Base-by-base conservation (phyloP, 2,113 vertebrate species). In the Eptesicus fuscus region DNA sequence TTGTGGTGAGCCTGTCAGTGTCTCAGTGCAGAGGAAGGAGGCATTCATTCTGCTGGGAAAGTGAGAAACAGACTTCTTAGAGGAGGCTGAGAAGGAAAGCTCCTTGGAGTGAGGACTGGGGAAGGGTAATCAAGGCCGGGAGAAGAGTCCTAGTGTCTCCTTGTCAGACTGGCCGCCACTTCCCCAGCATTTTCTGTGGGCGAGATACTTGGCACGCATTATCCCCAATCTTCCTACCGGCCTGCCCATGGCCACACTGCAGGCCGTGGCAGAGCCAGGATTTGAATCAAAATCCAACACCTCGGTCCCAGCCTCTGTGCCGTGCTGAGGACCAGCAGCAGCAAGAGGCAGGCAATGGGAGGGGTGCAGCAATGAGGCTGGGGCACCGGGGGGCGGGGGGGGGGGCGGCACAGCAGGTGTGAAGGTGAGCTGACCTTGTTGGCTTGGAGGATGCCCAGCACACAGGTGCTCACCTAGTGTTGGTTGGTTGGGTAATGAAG, bases 131-230 rank as follows among this genome's bases (percentile, higher is more conserved):
- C 4, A 6, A 37, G 32, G 65, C 22, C 20, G 40, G 28, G 32
- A 74, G 32, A 20, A 8, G 74, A 35, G 67, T 2, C 35, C 13
- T 5, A 37, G 40, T 37, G 7, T 16, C 44, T 78, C 25, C 49
- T 20, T 56, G 23, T 35, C 56, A 32, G 3, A 3, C 23, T 16
- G 18, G 32, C 44, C 5, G 0, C 61, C n/a, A 11, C 10, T 65
- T 53, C 9, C 32, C 16, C 4, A n/a, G 53, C 23, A 5, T 22
- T 18, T 12, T 7, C 65, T 56, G 12, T 22, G 9, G 25, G 9
- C 76, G 67, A 51, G n/a, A 18, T 3, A 5, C n/a, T 1, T 23
- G n/a, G n/a, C 9, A 25, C 11, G 9, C 3, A 0, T 17, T 11
- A 37, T 16, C 23, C 70, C 44, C 23, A 9, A 2, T 23, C 90